Percentiles rank a stretch among this genome's conserved stretches.
Conservation (phyloP, 2,113 vertebrate genomes). For the Xenus cinereus region DNA sequence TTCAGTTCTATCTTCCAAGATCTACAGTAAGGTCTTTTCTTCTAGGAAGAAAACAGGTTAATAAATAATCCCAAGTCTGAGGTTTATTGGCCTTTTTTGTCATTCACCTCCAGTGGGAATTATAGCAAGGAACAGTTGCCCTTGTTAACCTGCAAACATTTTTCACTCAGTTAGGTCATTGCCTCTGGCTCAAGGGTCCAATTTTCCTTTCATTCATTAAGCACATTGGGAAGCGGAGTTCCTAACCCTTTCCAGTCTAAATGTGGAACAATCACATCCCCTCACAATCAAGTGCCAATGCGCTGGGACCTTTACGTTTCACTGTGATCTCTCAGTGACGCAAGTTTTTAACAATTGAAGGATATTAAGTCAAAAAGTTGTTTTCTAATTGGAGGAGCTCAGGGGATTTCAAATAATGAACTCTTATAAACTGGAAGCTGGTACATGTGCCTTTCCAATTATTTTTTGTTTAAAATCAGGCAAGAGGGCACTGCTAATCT, state of each 20-base stretch:
- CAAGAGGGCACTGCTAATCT: constrained; percentile 77
- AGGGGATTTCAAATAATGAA: constrained; percentile 79
- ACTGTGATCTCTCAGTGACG: constrained; percentile 84
- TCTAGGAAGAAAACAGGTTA: constrained; percentile 71
- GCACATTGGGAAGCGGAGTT: constrained; percentile 92
- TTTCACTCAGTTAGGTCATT: constrained; percentile 89
- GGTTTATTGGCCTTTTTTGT: constrained; percentile 79
- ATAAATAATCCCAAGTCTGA: constrained; percentile 69
- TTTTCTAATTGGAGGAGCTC: constrained; percentile 84
- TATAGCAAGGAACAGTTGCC: constrained; percentile 77
- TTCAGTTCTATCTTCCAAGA: constrained; percentile 34
- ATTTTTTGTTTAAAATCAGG: constrained; percentile 76
- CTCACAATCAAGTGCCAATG: constrained; percentile 83
- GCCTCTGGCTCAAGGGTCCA: constrained; percentile 85
- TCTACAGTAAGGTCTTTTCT: constrained; percentile 44
- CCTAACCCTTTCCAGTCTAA: constrained; percentile 91
- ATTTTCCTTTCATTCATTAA: constrained; percentile 91
- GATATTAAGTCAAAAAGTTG: constrained; percentile 90
- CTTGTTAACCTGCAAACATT: constrained; percentile 93
- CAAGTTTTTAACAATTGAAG: constrained; percentile 96
- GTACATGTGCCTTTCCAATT: constrained; percentile 82
- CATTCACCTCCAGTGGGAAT: constrained; percentile 82
- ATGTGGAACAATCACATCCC: constrained; percentile 90
- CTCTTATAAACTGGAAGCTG: constrained; percentile 80
- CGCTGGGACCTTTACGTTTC: constrained; percentile 78